phyloP scores from a whole-genome alignment of 2,888 invertebrate species.

The Iselma pallidipennis region DNA sequence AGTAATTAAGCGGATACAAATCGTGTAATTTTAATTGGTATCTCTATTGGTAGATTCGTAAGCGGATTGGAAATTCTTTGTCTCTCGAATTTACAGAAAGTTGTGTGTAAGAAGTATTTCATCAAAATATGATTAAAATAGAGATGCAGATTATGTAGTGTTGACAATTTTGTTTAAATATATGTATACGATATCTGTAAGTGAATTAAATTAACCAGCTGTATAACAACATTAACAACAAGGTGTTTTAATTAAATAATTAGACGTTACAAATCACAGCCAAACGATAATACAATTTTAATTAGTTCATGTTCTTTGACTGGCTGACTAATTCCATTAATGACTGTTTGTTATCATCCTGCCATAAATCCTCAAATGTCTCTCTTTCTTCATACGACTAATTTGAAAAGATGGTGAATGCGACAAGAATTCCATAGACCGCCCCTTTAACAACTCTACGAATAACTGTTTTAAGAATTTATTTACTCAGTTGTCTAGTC shows the following conservation, averaged over 20 bases:
- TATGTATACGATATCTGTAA: too few relatives aligned
- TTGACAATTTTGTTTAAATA: too few relatives aligned
- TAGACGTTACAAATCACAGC: neutral
- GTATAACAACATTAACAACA: too few relatives aligned
- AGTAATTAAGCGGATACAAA: neutral
- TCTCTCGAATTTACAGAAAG: too few relatives aligned
- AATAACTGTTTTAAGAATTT: conserved; percentile 2
- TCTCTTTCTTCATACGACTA: neutral
- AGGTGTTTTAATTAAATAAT: conserved; percentile 1
- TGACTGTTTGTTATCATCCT: too few relatives aligned
- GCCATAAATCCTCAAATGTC: too few relatives aligned
- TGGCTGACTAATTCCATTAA: too few relatives aligned
- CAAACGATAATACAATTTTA: neutral
- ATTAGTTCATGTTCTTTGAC: neutral
- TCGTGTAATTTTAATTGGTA: neutral
- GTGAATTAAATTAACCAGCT: too few relatives aligned
- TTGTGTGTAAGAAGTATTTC: too few relatives aligned
- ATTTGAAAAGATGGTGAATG: neutral
- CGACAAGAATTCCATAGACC: neutral
- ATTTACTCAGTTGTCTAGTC: conserved; percentile 15
- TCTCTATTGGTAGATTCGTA: neutral
- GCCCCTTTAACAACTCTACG: conserved; percentile 2
- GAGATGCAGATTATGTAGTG: too few relatives aligned
- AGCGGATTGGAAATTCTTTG: neutral
- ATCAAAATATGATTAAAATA: too few relatives aligned